Conservation (phyloP, 2,797 vertebrate species). For the Mionectes olivaceus region DNA sequence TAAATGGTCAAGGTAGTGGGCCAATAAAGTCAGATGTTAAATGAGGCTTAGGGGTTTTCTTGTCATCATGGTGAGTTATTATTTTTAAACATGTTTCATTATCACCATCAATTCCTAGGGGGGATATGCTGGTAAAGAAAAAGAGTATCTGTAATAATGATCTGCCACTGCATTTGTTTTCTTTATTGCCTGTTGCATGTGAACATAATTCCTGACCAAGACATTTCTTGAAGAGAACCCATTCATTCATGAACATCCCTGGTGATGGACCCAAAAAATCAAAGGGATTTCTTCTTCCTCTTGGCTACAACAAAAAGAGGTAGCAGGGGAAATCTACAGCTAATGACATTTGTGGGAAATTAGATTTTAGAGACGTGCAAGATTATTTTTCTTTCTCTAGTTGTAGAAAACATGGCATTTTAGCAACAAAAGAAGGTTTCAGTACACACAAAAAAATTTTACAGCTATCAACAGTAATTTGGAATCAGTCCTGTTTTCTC, state of each 20-base stretch:
- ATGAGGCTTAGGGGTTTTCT: conserved; percentile 37
- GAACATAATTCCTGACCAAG: neutral
- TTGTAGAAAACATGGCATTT: neutral
- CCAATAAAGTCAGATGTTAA: conserved; percentile 39
- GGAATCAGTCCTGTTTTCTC: neutral
- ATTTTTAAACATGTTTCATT: conserved; percentile 29
- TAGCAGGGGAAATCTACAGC: neutral
- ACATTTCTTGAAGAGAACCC: neutral
- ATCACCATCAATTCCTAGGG: neutral
- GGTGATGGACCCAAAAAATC: neutral
- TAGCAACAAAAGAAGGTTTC: neutral
- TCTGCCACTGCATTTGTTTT: neutral
- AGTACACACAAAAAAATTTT: neutral
- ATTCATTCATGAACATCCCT: neutral
- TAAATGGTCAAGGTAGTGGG: neutral
- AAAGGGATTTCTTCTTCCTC: neutral
- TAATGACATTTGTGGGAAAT: neutral
- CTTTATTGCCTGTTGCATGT: neutral
- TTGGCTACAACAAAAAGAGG: neutral
- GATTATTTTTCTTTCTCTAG: neutral
- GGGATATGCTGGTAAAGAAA: neutral
- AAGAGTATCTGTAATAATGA: neutral
- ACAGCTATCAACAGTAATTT: neutral
- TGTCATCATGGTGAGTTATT: conserved; percentile 12
- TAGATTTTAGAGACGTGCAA: neutral